Base-by-base conservation (phyloP, 2,797 vertebrate species). In the Dallia pectoralis region DNA sequence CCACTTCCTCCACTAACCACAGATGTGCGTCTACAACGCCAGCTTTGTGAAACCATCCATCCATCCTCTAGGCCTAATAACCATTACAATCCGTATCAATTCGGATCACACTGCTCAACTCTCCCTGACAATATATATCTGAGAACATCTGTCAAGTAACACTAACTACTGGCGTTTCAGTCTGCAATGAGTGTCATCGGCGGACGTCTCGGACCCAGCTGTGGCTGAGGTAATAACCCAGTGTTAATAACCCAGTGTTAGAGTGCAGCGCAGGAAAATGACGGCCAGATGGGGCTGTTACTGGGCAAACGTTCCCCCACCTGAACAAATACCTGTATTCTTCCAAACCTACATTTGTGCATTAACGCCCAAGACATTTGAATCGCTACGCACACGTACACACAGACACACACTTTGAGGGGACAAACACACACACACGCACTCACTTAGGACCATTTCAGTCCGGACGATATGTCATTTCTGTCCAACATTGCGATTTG, bases 281-380 rank as follows among this genome's bases (percentile, higher is more conserved):
- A 90, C 69, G 80, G 89, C 80, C 78, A 87, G 86, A 85, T 82
- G 80, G 74, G 79, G 73, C 70, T 80, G 49, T 49, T 76, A 64
- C 75, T 82, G 81, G 72, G 77, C 82, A 75, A 87, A 81, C 0
- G 77, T 61, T 81, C 84, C 87, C 81, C 89, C 93, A 94, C 93
- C 93, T 94, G 93, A 93, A 93, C 87, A 94, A 94, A 94, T 91
- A 93, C 86, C 87, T 88, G 81, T 91, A 93, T 91, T 93, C 93
- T 91, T 90, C 86, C 84, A 92, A 86, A 79, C 80, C 84, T 90
- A 89, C 92, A 92, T 89, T 87, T 89, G 85, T 87, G 88, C 90
- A 89, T 91, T 91, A 90, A 91, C 18, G 53, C 80, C 74, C 77
- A 83, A 88, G 89, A 88, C 90, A 81, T 89, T 86, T 81, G 79